Evolutionary conservation across 2,797 vertebrate species (phyloP).

Genomic region (Rhinoraja longicauda): DNA sequence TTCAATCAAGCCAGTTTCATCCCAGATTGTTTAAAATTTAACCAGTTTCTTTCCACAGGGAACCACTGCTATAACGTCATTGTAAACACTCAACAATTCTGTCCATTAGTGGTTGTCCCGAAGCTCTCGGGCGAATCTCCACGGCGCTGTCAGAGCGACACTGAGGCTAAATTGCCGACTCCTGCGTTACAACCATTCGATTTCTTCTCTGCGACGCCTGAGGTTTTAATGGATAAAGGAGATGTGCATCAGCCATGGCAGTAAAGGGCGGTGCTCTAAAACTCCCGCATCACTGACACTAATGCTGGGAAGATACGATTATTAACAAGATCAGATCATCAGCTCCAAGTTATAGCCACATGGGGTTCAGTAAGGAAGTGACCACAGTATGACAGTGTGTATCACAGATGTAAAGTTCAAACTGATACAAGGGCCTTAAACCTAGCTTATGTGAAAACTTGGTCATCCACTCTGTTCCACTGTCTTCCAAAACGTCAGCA

Average conservation of each 20-base stretch:
- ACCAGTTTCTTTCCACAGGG: not conserved
- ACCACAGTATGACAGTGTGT: no score
- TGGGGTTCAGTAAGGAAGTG: no score
- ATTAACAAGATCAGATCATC: not conserved
- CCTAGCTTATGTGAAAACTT: no score
- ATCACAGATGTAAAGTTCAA: no score
- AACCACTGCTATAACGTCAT: not conserved
- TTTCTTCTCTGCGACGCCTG: not conserved
- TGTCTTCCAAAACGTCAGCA: no score
- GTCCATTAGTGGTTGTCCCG: not conserved
- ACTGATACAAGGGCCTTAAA: no score
- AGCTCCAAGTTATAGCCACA: no score
- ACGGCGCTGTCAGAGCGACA: not conserved
- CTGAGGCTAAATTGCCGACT: conserved; percentile 1
- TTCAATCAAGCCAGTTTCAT: not conserved
- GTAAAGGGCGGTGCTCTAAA: no score
- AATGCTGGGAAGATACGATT: not conserved
- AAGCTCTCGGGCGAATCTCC: not conserved
- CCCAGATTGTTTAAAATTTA: not conserved
- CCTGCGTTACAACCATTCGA: not conserved
- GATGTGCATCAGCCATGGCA: not conserved
- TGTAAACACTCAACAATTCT: not conserved
- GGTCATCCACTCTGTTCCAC: no score
- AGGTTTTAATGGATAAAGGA: not conserved
- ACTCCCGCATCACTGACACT: no score